Base-by-base conservation (phyloP, 2,888 invertebrate genomes). In the Agriotes lineatus region DNA sequence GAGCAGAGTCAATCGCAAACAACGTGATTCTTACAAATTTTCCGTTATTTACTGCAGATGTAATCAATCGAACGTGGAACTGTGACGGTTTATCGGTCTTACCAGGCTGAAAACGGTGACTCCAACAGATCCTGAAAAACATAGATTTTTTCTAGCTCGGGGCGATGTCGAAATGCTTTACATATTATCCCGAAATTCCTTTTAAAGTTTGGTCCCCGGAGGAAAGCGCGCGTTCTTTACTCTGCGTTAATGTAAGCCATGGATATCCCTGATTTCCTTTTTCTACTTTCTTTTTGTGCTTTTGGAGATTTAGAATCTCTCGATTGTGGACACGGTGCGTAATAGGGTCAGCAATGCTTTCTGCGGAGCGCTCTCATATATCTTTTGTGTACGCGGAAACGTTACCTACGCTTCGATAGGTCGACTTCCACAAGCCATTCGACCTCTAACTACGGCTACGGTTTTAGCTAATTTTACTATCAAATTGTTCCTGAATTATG, bases 151-250 rank as follows among this genome's bases (percentile, higher is more conserved):
- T n/a, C 10, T 10, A 44, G 44, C 44, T 44, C 20, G 44, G 30
- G 12, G 50, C 30, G 50, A 50, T 50, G 30, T 50, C 10, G 30
- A 30, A 50, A 50, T 50, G 50, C 30, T 50, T 50, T 25, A 30
- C 50, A 50, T 50, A 50, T 50, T 50, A 50, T 30, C 50, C 50
- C 12, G 25, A 50, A 50, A 50, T 50, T 50, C 50, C 30, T 50
- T 50, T 50, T 30, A 50, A 25, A 30, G 22, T 22, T 25, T 25
- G 3, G 22, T 20, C 50, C 14, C 50, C 12, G 12, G 50, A 50
- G 50, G 14, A 25, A 50, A 50, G 25, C 30, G 50, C 22, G 7
- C 25, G 50, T 50, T 50, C 30, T n/a, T 50, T 50, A 50, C 14
- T 50, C 50, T 22, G 30, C 50, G 50, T 30, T 30, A 50, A 50